Base-by-base conservation (phyloP, 2,113 vertebrate species). In the Microtus montanus region DNA sequence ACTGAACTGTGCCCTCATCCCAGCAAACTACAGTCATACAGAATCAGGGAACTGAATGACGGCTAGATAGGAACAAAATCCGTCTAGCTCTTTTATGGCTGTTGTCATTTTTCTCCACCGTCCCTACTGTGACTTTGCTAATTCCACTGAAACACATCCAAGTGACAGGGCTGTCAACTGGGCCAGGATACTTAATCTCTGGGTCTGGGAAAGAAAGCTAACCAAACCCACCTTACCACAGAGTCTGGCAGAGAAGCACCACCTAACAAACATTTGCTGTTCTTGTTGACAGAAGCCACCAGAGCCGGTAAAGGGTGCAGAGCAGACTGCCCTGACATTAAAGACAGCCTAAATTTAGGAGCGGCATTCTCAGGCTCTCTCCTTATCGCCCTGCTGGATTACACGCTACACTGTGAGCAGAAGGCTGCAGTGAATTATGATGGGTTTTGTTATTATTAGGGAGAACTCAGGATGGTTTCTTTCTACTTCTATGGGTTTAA, bases 401-500 rank as follows among this genome's bases (percentile, higher is more conserved):
- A 63, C 58, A 89, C 26, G 77, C 86, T 70, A n/a, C 68, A 70
- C 89, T 47, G 13, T 2, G 73, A 26, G 30, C 64, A 87, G 33
- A 87, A 49, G 77, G 54, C 63, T 58, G 66, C 19, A 83, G 30
- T 78, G 80, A 86, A 79, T 75, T 74, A 52, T 54, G 78, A 87
- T 68, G 33, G 84, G 41, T 26, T 79, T 63, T 70, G 70, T 87
- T 91, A 71, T 88, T 92, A n/a, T 17, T 66, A 15, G 54, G 52
- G 64, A 44, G 58, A 61, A 92, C 26, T 41, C 84, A 74, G 12
- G 44, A 83, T 24, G 61, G 78, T 17, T 83, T n/a, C n/a, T 90
- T 75, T 94, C 75, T 61, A 20, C 89, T 74, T 91, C 20, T 26
- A 86, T 13, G 66, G 93, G 70, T 92, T 94, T 87, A 83, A 89